Conservation (phyloP, 2,113 vertebrate species). For the Ochotona princeps region DNA sequence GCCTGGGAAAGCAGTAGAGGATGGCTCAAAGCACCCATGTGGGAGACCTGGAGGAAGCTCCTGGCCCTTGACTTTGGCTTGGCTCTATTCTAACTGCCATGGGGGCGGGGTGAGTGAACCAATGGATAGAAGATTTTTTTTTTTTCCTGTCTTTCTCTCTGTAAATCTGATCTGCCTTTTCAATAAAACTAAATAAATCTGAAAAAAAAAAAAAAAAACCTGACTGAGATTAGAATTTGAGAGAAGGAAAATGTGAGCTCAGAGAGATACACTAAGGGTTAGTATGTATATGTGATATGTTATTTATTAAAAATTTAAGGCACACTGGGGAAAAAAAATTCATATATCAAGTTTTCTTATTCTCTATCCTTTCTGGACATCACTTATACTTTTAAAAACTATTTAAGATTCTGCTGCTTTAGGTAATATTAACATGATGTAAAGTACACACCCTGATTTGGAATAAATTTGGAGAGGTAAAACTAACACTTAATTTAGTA, state of each 20-base stretch:
- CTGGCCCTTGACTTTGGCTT: too few relatives aligned
- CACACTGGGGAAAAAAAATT: neutral
- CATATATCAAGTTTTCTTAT: neutral
- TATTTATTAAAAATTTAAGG: slow-evolving; percentile 9
- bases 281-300: neutral
- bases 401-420: neutral
- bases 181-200: too few relatives aligned
- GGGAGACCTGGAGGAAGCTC: too few relatives aligned
- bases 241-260: neutral
- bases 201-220: too few relatives aligned
- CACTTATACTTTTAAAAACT: neutral
- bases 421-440: neutral
- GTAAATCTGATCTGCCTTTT: too few relatives aligned
- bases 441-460: neutral
- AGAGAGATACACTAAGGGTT: neutral
- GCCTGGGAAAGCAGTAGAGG: too few relatives aligned
- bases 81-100: too few relatives aligned
- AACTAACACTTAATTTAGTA: neutral
- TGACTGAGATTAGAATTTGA: neutral
- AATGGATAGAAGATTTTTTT: too few relatives aligned
- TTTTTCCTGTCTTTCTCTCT: too few relatives aligned
- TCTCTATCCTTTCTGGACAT: neutral
- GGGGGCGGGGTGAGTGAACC: too few relatives aligned
- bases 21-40: too few relatives aligned
- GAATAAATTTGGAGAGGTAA: neutral